phyloP scores from a whole-genome alignment of 2,888 invertebrate genomes.

The Rugalucina vietnamica region DNA sequence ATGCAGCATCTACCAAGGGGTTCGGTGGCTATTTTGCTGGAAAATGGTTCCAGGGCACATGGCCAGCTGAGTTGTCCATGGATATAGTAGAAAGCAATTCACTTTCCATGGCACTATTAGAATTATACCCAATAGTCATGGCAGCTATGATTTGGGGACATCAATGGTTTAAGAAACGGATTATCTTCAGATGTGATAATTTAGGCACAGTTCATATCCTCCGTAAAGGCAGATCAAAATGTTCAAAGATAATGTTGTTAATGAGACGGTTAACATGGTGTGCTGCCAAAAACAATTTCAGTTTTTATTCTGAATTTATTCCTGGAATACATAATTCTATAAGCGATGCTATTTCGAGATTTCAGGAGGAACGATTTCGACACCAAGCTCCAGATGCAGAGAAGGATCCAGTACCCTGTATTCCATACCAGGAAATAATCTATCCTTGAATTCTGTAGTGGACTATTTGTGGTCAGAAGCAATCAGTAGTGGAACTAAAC shows the following conservation, averaged over 20 bases:
- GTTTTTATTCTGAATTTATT: neutral
- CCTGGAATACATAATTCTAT: neutral
- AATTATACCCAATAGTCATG: neutral
- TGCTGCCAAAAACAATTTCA: neutral
- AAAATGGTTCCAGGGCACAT: neutral
- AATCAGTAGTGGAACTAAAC: neutral
- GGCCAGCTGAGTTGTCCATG: neutral
- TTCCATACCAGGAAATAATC: neutral
- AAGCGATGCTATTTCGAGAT: neutral
- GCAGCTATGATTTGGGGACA: conserved; percentile 16
- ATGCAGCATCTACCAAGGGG: neutral
- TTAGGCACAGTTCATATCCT: neutral
- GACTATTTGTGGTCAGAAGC: neutral
- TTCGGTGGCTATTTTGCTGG: neutral
- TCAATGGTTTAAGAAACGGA: neutral
- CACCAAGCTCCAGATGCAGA: neutral
- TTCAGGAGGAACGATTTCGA: neutral
- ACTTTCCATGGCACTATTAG: neutral
- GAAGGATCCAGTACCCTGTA: neutral
- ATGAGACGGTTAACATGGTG: neutral
- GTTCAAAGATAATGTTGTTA: neutral
- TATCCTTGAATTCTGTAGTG: neutral
- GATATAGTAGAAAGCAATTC: neutral
- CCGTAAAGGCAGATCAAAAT: neutral
- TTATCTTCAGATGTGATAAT: conserved; percentile 37